phyloP scores from a whole-genome alignment of 1,140 invertebrate genomes.

The Drosophila athabasca region DNA sequence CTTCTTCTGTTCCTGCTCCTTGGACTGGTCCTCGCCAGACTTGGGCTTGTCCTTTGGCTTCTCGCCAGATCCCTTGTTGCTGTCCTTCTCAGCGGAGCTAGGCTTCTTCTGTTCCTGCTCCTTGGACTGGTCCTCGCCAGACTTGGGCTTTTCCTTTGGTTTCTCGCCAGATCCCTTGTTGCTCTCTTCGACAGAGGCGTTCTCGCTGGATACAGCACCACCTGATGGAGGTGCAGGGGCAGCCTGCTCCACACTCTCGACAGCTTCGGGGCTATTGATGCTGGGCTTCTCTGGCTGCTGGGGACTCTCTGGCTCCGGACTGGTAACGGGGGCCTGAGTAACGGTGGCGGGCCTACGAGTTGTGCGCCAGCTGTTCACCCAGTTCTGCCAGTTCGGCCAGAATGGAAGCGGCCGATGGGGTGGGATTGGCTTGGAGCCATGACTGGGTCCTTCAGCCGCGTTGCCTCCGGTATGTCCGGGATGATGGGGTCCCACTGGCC shows the following conservation, averaged over 20 bases:
- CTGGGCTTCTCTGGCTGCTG: constrained; percentile 15
- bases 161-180: constrained; percentile 36
- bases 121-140: constrained; percentile 57
- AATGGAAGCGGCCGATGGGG: constrained; percentile 32
- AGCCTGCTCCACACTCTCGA: constrained; percentile 59
- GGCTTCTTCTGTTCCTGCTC: constrained; percentile 58
- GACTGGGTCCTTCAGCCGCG: constrained; percentile 9
- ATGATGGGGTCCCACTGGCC: constrained; percentile 36
- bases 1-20: constrained; percentile 61
- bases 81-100: constrained; percentile 47
- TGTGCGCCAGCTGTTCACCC: constrained; percentile 56
- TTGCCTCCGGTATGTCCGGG: constrained; percentile 25
- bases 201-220: constrained; percentile 50
- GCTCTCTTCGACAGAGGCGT: constrained; percentile 66
- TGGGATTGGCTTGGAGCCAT: constrained; percentile 1
- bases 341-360: constrained; percentile 14
- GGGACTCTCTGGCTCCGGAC: constrained; percentile 2
- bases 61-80: constrained; percentile 37
- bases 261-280: constrained; percentile 39
- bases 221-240: constrained; percentile 13
- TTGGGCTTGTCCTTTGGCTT: constrained; percentile 45
- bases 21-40: constrained; percentile 54
- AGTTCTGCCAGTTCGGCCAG: constrained; percentile 63
- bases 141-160: constrained; percentile 44
- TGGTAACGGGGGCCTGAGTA: constrained; percentile 18